Evolutionary conservation across 2,797 vertebrate genomes (phyloP).

Genomic region (Cynodonichthys magdalenae): DNA sequence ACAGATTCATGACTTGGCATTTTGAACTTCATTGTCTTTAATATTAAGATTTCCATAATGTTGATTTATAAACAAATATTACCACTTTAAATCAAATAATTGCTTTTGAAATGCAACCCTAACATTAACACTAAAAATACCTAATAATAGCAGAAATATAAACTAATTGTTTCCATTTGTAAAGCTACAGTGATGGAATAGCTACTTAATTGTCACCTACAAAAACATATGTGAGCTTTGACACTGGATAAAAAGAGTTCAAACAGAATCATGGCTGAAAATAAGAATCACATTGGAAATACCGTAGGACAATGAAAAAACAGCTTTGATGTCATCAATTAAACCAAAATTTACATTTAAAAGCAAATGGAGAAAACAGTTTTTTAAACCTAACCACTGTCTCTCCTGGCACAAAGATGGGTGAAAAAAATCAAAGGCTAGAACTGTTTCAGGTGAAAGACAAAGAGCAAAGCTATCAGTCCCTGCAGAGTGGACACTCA

Average conservation of each 20-base stretch:
- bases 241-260: background rate
- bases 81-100: background rate
- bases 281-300: background rate
- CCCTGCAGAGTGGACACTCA: slow-evolving; percentile 2
- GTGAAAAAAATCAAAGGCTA: slow-evolving; percentile 20
- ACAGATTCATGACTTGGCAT: background rate
- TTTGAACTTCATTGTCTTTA: background rate
- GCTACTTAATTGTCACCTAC: too few species aligned
- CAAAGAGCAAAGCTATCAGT: slow-evolving; percentile 1
- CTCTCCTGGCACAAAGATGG: slow-evolving; percentile 4
- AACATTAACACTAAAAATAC: too few species aligned
- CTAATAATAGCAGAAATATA: too few species aligned
- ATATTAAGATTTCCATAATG: background rate
- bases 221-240: background rate
- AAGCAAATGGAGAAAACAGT: background rate
- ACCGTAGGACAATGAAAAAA: background rate
- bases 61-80: background rate
- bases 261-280: background rate
- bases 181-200: too few species aligned
- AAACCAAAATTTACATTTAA: slow-evolving; percentile 7
- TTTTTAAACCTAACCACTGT: slow-evolving; percentile 1
- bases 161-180: too few species aligned
- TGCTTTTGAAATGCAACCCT: too few species aligned
- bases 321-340: background rate
- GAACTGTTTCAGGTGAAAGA: slow-evolving; percentile 8